Evolutionary conservation across 2,797 vertebrate species (phyloP), one percentile per base, ranked within the genome.

Genomic region (Oreonectes daqikongensis): DNA sequence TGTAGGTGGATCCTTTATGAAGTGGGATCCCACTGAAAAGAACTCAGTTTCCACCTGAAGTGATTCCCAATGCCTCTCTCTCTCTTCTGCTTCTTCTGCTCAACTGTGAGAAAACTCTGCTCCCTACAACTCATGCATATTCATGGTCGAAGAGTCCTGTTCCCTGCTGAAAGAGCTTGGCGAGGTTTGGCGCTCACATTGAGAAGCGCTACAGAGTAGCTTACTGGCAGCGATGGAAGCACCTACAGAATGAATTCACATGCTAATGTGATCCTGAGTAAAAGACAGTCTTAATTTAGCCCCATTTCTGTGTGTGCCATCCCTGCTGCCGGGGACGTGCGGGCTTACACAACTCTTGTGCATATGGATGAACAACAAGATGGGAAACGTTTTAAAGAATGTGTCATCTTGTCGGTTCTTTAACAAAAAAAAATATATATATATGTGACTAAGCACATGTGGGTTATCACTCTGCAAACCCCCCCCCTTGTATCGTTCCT

Each of bases 201-300:
- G 77, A 84, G 86, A 85, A 86, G 82, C 85, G 68, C 89, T 84
- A 85, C 84, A 87, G 90, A 87, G 88, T 88, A 85, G 80, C 85
- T 87, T 83, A 85, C 73, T 87, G 76, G 84, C 90, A 92, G 90
- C 88, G 91, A 90, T 92, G 88, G 83, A 86, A 79, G 60, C 80
- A 22, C 84, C 61, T 86, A 87, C 90, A 89, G 89, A 89, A 86
- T 79, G 81, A 83, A 92, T 94, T 92, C 91, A 92, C 90, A 94
- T 93, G 92, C 91, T 90, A 92, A 93, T 94, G 81, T 24, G 81
- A 83, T 73, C 61, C 79, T 81, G 83, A 85, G 83, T 88, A 91
- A 89, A 91, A 86, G 84, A 87, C 82, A 83, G 81, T 88, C 84
- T 89, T 88, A 89, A 89, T 92, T 90, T 90, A 89, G 85, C 83